Base-by-base conservation (phyloP, 1,140 invertebrate genomes). In the Meloidogyne floridensis region DNA sequence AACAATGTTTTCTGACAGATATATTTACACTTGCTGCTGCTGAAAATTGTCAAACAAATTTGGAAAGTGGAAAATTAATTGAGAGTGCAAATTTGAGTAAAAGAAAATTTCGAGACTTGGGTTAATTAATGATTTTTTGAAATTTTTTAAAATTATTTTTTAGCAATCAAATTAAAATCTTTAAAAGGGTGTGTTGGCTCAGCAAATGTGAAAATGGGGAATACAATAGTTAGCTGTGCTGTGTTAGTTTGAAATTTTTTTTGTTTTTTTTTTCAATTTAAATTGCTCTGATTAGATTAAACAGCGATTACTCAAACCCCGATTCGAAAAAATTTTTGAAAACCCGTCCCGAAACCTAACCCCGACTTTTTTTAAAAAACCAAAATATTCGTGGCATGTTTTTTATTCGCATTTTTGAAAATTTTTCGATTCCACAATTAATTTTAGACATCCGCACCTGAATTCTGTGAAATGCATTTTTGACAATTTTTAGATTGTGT, bases 191-290 rank as follows among this genome's bases (percentile, higher is more conserved):
- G 75, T 69, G 51, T 42, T 56, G 84, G 84, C 18, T 80, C 76
- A 32, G 86, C 84, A 20, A 83, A 84, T 59, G 42, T 85, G 18
- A 86, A 85, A 83, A 87, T 85, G n/a, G 84, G 84, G 32, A 85
- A 85, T 53, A 85, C 84, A 8, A 83, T 72, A 15, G 84, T 85
- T 15, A 20, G 85, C 4, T 85, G 84, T 74, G 85, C 84, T n/a
- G 76, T 85, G 84, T 85, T 73, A 43, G 83, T 77, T 56, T 13
- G 2, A 43, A 42, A 11, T 77, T 32, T 79, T n/a, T 42, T 80
- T 54, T 10, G 13, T 4, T 47, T 47, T 47, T 32, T 32, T 32
- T 32, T 2, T 2, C 2, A 32, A 32, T 32, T 32, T 32, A 32
- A 32, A 32, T 32, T 20, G 20, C 20, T 20, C 20, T 20, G 20